Evolutionary conservation across 2,888 invertebrate species (phyloP).

Genomic region (Ichneumoninae sp.): DNA sequence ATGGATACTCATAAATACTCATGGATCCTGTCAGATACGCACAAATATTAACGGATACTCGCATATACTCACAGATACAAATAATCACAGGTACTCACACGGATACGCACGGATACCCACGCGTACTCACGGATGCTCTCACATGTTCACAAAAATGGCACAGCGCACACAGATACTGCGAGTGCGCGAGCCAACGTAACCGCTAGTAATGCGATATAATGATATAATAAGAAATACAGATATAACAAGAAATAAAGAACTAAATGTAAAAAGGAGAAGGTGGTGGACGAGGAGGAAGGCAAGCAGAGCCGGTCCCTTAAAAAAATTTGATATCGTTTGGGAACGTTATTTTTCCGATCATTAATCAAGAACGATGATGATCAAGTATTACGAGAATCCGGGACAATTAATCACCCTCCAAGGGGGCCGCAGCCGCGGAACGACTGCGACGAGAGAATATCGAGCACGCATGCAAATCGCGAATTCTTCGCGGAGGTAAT

Average conservation of each 20-base stretch:
- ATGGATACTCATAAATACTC: too few species aligned
- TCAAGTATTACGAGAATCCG: neutral
- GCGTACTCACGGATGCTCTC: too few species aligned
- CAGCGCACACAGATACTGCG: too few species aligned
- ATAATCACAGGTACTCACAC: too few species aligned
- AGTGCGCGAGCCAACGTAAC: too few species aligned
- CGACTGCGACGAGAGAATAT: slow-evolving; percentile 10
- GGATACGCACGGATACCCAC: too few species aligned
- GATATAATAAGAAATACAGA: neutral
- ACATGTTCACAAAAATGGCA: too few species aligned
- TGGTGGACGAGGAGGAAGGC: neutral
- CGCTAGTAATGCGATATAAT: neutral
- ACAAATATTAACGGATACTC: too few species aligned
- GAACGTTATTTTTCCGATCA: slow-evolving; percentile 39
- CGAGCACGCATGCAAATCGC: slow-evolving; percentile 51
- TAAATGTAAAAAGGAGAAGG: neutral
- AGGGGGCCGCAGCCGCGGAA: slow-evolving; percentile 4
- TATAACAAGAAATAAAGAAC: neutral
- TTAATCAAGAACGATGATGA: slow-evolving; percentile 21
- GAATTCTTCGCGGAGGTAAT: slow-evolving; percentile 27
- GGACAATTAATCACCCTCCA: slow-evolving; percentile 55
- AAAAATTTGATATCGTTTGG: slow-evolving; percentile 21
- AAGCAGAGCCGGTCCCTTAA: neutral
- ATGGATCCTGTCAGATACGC: too few species aligned
- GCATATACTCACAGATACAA: too few species aligned